Evolutionary conservation across 2,888 invertebrate genomes (phyloP).

Genomic region (Dermolepida albohirtum): DNA sequence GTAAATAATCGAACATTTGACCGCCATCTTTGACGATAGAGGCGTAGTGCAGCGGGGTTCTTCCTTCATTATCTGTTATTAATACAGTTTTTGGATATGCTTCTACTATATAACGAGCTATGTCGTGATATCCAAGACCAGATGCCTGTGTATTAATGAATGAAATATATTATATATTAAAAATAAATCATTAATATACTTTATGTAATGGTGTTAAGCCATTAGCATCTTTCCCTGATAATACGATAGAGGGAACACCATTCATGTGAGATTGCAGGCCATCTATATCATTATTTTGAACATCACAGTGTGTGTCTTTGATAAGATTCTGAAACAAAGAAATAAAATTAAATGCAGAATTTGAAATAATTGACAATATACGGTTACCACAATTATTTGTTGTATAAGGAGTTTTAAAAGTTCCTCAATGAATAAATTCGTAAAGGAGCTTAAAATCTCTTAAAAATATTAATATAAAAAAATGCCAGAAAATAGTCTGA

Average conservation of each 20-base stretch:
- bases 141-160: conserved; percentile 72
- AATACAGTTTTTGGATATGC: conserved; percentile 77
- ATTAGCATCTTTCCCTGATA: conserved; percentile 80
- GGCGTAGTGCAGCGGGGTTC: conserved; percentile 90
- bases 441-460: too few relatives aligned
- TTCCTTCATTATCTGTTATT: conserved; percentile 82
- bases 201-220: conserved; percentile 90
- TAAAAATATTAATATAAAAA: too few relatives aligned
- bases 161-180: background rate
- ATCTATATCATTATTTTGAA: conserved; percentile 81
- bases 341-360: background rate
- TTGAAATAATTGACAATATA: too few relatives aligned
- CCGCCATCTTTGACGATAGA: conserved; percentile 83
- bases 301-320: conserved; percentile 83
- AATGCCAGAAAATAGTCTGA: too few relatives aligned
- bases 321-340: conserved; percentile 76
- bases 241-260: conserved; percentile 76
- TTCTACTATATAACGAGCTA: conserved; percentile 79
- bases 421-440: too few relatives aligned
- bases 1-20: conserved; percentile 81
- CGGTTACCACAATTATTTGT: too few relatives aligned
- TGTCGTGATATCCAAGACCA: conserved; percentile 81
- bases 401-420: too few relatives aligned
- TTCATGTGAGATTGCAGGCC: conserved; percentile 74
- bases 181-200: conserved; percentile 64